Evolutionary conservation across 1,140 invertebrate species (phyloP), one percentile per base, ranked within the genome.

Genomic region (Drosophila quadrilineata): DNA sequence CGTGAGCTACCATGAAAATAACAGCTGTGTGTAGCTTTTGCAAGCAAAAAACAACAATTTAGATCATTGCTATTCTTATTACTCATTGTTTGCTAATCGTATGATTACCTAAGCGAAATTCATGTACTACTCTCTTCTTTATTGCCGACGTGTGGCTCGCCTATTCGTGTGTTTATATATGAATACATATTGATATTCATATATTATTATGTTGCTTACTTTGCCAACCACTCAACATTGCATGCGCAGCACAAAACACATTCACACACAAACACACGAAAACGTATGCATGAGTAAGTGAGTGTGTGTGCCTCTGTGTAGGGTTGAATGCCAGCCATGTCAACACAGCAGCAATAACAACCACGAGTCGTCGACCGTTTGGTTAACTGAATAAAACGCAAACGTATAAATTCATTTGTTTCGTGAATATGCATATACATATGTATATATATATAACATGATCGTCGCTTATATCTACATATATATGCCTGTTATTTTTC

Each of bases 321-420:
- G 53, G 60, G 60, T 48, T 64, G 52, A 40, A 19, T 56, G 22
- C 10, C 22, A 54, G 43, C 28, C 29, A 24, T 31, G 38, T 41
- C 22, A 36, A 14, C 22, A n/a, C n/a, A n/a, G n/a, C n/a, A 62
- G 28, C 31, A 45, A 29, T 26, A 57, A 45, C 53, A 45, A 45
- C 14, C 36, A 41, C 38, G 19, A 56, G 40, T 45, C 38, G 41
- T 43, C 40, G 41, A 57, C 38, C 53, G 53, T 57, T 57, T 57
- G 28, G 28, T 21, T 57, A 57, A 45, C 31, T 35, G 19, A 53
- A 53, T 53, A 36, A 40, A 26, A 5, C 22, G 35, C 35, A 53
- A 12, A 53, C 50, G 24, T 29, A 43, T 10, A 31, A 22, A 14
- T 43, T n/a, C n/a, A n/a, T n/a, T n/a, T n/a, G n/a, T n/a, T n/a